A percentile compares a stretch with the other conserved stretches of the same genome.
Evolutionary conservation across 30 jellyfish, hydroid and myxozoan genomes (phyloP).

Genomic region (Aurelia coerulea): DNA sequence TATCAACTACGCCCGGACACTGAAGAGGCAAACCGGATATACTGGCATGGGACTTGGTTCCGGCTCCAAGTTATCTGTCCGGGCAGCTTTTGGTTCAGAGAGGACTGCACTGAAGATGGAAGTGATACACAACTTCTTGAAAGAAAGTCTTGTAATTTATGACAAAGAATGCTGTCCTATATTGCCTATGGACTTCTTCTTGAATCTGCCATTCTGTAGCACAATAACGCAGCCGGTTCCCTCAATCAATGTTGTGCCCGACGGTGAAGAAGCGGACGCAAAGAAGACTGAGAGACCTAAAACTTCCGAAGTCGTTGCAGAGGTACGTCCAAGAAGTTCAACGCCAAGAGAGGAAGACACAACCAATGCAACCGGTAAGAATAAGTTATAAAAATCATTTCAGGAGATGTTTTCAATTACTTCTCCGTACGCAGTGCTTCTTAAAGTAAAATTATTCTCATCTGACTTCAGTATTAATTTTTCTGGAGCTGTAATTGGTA

Average conservation of each 20-base stretch:
- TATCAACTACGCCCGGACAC: conserved; percentile 53
- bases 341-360: conserved; percentile 25
- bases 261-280: conserved; percentile 28
- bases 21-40: conserved; percentile 58
- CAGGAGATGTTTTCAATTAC: too few species aligned
- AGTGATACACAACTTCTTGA: conserved; percentile 43
- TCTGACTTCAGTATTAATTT: too few species aligned
- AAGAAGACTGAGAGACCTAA: conserved; percentile 19
- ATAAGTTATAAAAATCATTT: too few species aligned
- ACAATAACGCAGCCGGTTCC: conserved; percentile 25
- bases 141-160: conserved; percentile 47
- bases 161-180: conserved; percentile 86
- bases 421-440: too few species aligned
- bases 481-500: background rate
- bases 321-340: background rate
- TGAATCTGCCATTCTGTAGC: conserved; percentile 8
- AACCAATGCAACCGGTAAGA: conserved; percentile 4
- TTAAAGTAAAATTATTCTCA: too few species aligned
- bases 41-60: conserved; percentile 61
- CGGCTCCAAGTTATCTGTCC: conserved; percentile 41
- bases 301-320: background rate
- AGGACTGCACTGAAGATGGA: conserved; percentile 46
- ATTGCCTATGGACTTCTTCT: conserved; percentile 67
- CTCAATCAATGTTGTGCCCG: conserved; percentile 25
- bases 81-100: conserved; percentile 43